Evolutionary conservation across 2,113 vertebrate species (phyloP).

Genomic region (Eulacestoma nigropectus): DNA sequence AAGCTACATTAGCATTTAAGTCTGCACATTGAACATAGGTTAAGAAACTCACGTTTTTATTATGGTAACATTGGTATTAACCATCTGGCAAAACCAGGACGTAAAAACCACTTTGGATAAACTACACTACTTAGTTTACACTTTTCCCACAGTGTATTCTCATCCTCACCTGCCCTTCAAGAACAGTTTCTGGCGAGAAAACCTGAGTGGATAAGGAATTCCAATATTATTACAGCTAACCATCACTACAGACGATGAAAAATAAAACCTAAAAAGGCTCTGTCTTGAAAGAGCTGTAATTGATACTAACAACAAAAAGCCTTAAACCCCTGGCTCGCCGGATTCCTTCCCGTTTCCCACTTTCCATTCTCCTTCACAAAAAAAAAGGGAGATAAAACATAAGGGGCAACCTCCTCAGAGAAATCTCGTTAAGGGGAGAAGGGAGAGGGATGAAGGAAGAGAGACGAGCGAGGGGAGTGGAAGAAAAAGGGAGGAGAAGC

Average conservation of each 20-base stretch:
- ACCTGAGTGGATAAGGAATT: not conserved
- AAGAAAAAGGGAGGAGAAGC: not conserved
- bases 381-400: not conserved
- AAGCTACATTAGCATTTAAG: not conserved
- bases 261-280: not conserved
- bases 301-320: not conserved
- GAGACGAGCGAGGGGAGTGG: fast-evolving
- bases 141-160: not conserved
- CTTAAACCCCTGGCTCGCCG: fast-evolving
- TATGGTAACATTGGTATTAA: not conserved
- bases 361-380: not conserved
- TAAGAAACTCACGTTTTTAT: not conserved
- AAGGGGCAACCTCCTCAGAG: not conserved
- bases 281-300: not conserved
- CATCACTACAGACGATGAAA: not conserved
- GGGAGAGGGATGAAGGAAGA: fast-evolving
- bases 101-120: not conserved
- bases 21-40: not conserved
- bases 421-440: not conserved
- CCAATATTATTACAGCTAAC: not conserved
- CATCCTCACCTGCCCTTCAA: not conserved
- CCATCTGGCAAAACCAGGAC: not conserved
- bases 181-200: not conserved
- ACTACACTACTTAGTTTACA: too few relatives aligned
- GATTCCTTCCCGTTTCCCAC: not conserved